Percentiles rank a stretch among this genome's conserved stretches.
Evolutionary conservation across 2,797 vertebrate genomes (phyloP).

Genomic region (Anguilla megastoma): DNA sequence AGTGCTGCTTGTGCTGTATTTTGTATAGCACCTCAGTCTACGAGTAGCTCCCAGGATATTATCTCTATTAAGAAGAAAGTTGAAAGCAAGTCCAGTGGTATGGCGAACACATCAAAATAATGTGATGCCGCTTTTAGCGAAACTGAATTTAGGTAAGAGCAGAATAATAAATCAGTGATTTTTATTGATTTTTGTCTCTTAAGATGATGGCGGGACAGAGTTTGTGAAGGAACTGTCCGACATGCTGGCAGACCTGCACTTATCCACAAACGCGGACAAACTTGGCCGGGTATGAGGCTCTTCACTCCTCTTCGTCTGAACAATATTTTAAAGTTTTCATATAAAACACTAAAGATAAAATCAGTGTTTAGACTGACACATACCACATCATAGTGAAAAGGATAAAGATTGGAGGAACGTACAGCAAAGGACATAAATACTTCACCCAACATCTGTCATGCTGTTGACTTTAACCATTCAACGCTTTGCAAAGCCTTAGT

Average conservation of each 20-base stretch:
- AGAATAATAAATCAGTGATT: neutral
- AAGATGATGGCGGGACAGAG: conserved; percentile 79
- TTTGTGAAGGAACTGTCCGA: conserved; percentile 82
- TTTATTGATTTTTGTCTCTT: neutral
- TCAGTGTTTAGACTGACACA: neutral
- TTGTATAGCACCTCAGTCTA: neutral
- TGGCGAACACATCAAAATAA: neutral
- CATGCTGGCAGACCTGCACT: conserved; percentile 74
- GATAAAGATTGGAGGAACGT: neutral
- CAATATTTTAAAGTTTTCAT: neutral
- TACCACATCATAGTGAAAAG: neutral
- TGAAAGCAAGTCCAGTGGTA: neutral
- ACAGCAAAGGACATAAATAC: neutral
- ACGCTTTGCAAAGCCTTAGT: neutral
- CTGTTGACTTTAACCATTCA: neutral
- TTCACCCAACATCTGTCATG: neutral
- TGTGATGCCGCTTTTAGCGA: neutral
- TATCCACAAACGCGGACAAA: conserved; percentile 78
- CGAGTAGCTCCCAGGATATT: neutral
- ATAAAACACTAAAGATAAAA: neutral
- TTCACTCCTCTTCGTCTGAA: conserved; percentile 29
- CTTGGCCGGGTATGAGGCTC: conserved; percentile 73
- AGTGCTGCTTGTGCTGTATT: neutral
- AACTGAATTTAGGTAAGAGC: neutral
- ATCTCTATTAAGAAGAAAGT: neutral